Conservation (phyloP, 1,140 invertebrate species). For the Mercenaria mercenaria region DNA sequence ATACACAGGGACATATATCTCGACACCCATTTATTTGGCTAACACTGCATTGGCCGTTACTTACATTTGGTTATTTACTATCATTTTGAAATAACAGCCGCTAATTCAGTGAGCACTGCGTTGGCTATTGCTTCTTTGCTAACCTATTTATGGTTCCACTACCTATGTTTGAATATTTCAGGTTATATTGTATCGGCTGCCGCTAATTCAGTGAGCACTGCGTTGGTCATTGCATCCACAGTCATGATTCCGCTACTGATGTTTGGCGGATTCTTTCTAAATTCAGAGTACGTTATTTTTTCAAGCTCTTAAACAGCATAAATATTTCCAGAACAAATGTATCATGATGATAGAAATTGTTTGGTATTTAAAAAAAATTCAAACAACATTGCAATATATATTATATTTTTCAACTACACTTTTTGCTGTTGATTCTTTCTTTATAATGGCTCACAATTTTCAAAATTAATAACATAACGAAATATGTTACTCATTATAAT, state of each 20-base stretch:
- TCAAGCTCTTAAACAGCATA: neutral
- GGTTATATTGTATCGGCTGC: constrained; percentile 96
- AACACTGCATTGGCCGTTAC: too few relatives aligned
- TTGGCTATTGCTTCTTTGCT: constrained; percentile 95
- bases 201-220: constrained; percentile 93
- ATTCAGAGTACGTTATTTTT: constrained; percentile 90
- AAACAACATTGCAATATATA: too few relatives aligned
- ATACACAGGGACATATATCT: too few relatives aligned
- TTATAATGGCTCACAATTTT: too few relatives aligned
- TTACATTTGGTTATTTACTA: constrained; percentile 87
- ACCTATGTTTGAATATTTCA: constrained; percentile 93
- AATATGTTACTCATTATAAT: too few relatives aligned
- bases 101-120: constrained; percentile 93
- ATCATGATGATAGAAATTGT: too few relatives aligned
- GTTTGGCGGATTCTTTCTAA: constrained; percentile 98
- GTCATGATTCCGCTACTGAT: constrained; percentile 96
- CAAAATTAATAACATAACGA: too few relatives aligned
- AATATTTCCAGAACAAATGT: too few relatives aligned
- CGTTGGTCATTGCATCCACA: constrained; percentile 95
- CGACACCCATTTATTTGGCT: too few relatives aligned
- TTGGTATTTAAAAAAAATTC: too few relatives aligned
- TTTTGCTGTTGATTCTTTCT: too few relatives aligned
- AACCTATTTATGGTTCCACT: constrained; percentile 96
- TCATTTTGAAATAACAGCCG: constrained; percentile 95
- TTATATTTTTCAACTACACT: too few relatives aligned